Conservation (phyloP, 2,888 invertebrate species). For the Temnothorax ravouxi region DNA sequence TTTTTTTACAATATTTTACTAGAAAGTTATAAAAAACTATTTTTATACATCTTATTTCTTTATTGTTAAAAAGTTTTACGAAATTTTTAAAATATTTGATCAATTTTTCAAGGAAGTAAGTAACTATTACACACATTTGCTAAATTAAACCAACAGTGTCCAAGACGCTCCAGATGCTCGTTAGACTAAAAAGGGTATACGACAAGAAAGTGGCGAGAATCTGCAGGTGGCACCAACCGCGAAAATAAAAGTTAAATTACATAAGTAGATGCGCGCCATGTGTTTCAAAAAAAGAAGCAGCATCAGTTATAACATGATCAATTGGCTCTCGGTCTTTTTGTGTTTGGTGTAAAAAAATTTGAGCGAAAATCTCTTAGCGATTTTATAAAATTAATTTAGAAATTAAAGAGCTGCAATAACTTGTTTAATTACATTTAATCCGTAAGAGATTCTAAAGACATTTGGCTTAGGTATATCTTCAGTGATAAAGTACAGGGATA, state of each 20-base stretch:
- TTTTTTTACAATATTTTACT: background rate
- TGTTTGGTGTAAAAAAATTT: background rate
- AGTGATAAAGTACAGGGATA: background rate
- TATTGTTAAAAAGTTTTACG: background rate
- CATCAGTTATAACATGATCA: background rate
- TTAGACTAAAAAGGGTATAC: slow-evolving; percentile 11
- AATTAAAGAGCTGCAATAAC: background rate
- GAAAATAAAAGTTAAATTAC: slow-evolving; percentile 36
- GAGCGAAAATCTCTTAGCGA: background rate
- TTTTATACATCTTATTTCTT: background rate
- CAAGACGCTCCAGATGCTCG: background rate
- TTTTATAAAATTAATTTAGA: background rate
- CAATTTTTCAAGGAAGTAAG: background rate
- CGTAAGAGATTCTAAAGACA: too few relatives aligned
- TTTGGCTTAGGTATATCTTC: background rate
- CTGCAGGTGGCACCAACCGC: background rate
- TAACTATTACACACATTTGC: slow-evolving; percentile 17
- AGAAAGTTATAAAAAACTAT: background rate
- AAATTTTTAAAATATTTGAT: background rate
- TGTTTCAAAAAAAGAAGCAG: background rate
- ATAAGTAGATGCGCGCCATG: background rate
- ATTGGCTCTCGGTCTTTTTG: background rate
- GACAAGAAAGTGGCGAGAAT: background rate
- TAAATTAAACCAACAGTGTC: slow-evolving; percentile 7
- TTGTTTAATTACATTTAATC: background rate